Percentiles rank a stretch among this genome's conserved stretches.
These are phyloP conservation scores for Anabas testudineus DNA, from an alignment of 2,797 vertebrate genomes.

Conservation along the genomic window DNA sequence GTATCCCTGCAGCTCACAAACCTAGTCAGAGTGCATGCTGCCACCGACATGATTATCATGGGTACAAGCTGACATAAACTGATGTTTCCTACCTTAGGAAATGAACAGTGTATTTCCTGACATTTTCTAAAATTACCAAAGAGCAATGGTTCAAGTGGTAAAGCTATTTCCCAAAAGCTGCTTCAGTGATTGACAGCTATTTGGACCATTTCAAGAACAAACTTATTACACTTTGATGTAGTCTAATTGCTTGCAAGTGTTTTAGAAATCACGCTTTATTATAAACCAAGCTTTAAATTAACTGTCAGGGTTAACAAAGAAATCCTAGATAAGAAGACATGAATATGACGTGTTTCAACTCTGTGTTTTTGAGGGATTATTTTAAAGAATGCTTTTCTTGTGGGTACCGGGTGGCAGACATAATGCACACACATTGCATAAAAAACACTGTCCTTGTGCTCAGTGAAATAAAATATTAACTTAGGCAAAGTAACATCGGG, in stretches of 20 bases:
- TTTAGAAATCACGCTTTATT: constrained; percentile 4
- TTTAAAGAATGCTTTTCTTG: not conserved
- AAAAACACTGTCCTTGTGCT: not conserved
- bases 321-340: not conserved
- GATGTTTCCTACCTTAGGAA: constrained; percentile 30
- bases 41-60: constrained; percentile 30
- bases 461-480: constrained; percentile 4
- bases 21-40: constrained; percentile 20
- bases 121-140: constrained; percentile 5
- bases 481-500: not conserved
- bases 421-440: constrained; percentile 1
- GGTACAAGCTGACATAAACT: constrained; percentile 27
- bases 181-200: constrained; percentile 4
- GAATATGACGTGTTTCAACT: not conserved
- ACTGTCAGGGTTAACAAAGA: constrained; percentile 4
- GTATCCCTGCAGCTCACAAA: constrained; percentile 23
- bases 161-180: not conserved
- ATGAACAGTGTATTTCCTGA: constrained; percentile 27
- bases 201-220: not conserved
- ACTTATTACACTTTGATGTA: not conserved
- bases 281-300: constrained; percentile 20
- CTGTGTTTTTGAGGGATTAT: constrained; percentile 7
- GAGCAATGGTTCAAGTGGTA: not conserved
- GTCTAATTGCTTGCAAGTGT: not conserved
- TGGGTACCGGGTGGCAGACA: constrained; percentile 7